Evolutionary conservation across 2,797 vertebrate genomes (phyloP).

Genomic region (Myioborus miniatus): DNA sequence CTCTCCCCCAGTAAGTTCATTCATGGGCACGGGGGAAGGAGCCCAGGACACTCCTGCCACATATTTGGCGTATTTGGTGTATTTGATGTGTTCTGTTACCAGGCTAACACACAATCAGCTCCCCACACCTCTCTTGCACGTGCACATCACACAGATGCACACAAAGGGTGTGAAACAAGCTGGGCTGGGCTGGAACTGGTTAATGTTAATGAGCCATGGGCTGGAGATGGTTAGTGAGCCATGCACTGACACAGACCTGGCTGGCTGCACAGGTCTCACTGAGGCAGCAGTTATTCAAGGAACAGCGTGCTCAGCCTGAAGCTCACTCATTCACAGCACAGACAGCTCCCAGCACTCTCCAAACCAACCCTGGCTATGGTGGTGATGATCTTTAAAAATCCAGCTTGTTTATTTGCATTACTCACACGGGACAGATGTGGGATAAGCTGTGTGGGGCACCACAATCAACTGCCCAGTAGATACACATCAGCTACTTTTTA

Average conservation of each 20-base stretch:
- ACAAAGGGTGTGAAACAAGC: background rate
- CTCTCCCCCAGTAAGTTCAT: background rate
- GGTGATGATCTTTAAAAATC: background rate
- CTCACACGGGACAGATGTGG: background rate
- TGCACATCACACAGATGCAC: background rate
- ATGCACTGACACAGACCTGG: background rate
- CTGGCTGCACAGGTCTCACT: background rate
- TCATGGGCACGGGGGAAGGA: background rate
- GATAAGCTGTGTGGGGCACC: background rate
- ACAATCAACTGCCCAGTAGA: background rate
- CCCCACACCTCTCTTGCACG: fast-evolving
- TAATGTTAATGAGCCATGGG: background rate
- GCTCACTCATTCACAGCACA: background rate
- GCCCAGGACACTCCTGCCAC: background rate
- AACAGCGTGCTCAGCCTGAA: background rate
- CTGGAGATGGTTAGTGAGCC: background rate
- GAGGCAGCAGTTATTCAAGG: background rate
- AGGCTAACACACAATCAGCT: background rate
- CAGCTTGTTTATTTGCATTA: background rate
- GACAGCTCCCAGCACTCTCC: background rate
- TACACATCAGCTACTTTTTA: background rate
- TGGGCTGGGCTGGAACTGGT: background rate
- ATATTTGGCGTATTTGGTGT: too few relatives aligned
- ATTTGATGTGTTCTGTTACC: fast-evolving
- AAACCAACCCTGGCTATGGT: fast-evolving